These are phyloP conservation scores for Parelbella ahira DNA, from an alignment of 2,888 invertebrate species.

Conservation along the genomic window DNA sequence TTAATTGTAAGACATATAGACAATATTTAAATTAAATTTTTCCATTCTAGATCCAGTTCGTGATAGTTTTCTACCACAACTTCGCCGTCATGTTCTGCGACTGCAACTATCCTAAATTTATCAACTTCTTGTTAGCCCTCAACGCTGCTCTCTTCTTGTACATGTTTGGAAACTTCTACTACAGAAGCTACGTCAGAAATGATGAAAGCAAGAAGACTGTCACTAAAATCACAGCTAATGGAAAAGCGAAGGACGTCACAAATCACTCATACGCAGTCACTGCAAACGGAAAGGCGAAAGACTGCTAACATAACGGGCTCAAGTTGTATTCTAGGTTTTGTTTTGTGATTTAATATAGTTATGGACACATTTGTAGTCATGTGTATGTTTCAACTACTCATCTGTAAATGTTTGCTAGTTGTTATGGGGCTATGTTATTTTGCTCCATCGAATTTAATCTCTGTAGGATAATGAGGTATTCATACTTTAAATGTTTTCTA, in stretches of 20 bases:
- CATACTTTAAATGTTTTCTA: too few relatives aligned
- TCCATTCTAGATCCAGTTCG: conserved; percentile 84
- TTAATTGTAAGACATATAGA: too few relatives aligned
- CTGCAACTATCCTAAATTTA: conserved; percentile 85
- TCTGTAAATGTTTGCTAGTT: conserved; percentile 7
- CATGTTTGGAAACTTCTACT: conserved; percentile 89
- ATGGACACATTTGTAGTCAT: conserved; percentile 7
- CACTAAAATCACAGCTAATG: conserved; percentile 8
- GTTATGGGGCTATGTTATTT: background rate
- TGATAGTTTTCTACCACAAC: conserved; percentile 87
- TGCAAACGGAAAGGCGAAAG: conserved; percentile 51
- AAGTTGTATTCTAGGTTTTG: conserved; percentile 24
- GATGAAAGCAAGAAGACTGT: conserved; percentile 23
- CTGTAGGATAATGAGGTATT: too few relatives aligned
- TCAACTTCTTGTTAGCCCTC: conserved; percentile 83
- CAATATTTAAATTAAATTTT: too few relatives aligned
- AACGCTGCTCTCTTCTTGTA: conserved; percentile 87
- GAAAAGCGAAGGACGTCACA: conserved; percentile 17
- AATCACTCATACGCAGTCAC: conserved; percentile 25
- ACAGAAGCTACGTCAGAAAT: conserved; percentile 81
- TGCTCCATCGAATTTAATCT: background rate
- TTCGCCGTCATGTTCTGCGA: conserved; percentile 83
- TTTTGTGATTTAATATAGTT: conserved; percentile 30
- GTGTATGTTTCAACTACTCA: background rate
- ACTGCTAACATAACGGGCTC: conserved; percentile 54